Percentiles rank a stretch among this genome's conserved stretches.
Conservation (phyloP, 2,888 invertebrate species). For the Uropetala carovei region DNA sequence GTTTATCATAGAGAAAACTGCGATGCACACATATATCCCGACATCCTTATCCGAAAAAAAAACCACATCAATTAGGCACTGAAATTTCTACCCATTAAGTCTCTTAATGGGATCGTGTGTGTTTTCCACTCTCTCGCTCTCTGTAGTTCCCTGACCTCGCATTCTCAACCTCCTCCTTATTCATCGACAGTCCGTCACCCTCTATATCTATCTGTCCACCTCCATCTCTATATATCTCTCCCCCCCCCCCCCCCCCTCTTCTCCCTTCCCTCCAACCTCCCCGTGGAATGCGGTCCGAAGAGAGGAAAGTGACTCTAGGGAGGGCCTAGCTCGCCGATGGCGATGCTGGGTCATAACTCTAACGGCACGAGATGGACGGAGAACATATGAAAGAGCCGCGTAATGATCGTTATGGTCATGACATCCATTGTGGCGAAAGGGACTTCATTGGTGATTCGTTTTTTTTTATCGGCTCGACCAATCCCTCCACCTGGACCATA, state of each 20-base stretch:
- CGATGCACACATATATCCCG: background rate
- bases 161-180: slow-evolving; percentile 36
- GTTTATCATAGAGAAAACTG: background rate
- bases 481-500: slow-evolving; percentile 6
- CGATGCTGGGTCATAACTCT: slow-evolving; percentile 54
- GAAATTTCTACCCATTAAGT: background rate
- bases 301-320: slow-evolving; percentile 25
- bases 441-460: slow-evolving; percentile 39
- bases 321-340: slow-evolving; percentile 22
- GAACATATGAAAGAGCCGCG: slow-evolving; percentile 45
- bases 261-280: background rate
- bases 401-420: slow-evolving; percentile 61
- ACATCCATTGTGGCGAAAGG: slow-evolving; percentile 44
- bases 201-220: background rate
- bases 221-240: background rate
- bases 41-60: background rate
- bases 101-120: slow-evolving; percentile 5
- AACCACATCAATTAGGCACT: slow-evolving; percentile 4
- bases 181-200: slow-evolving; percentile 51
- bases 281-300: slow-evolving; percentile 45
- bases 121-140: background rate
- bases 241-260: background rate
- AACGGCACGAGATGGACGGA: background rate
- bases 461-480: background rate
- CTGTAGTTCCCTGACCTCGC: slow-evolving; percentile 56